phyloP scores from a whole-genome alignment of 2,113 vertebrate genomes.

The Acanthochromis polyacanthus region DNA sequence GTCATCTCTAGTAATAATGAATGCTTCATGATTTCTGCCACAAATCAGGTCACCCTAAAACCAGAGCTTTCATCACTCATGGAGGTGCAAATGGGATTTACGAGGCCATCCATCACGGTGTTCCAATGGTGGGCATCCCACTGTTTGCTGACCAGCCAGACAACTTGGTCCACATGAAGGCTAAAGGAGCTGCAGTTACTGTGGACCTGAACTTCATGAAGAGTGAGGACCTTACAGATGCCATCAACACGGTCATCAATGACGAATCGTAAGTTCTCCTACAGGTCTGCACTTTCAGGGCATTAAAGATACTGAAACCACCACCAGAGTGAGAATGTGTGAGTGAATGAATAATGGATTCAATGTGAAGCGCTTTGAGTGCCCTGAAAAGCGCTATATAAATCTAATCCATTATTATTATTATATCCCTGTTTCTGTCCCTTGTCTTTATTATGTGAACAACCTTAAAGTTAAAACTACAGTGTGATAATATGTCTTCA shows the following conservation, averaged over 20 bases:
- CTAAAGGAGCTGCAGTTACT: slow-evolving; percentile 87
- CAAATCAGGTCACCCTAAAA: slow-evolving; percentile 88
- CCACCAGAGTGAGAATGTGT: too few species aligned
- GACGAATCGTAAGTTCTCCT: slow-evolving; percentile 86
- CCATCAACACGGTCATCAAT: slow-evolving; percentile 86
- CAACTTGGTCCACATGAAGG: slow-evolving; percentile 88
- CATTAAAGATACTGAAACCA: too few species aligned
- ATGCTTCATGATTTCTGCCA: not conserved
- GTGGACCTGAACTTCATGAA: slow-evolving; percentile 84
- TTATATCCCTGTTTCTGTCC: too few species aligned
- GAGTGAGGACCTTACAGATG: slow-evolving; percentile 81
- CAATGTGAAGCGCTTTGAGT: too few species aligned
- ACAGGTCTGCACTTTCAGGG: not conserved
- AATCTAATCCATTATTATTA: too few species aligned
- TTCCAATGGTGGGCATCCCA: slow-evolving; percentile 92
- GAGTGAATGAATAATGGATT: too few species aligned
- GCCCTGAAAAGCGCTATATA: too few species aligned
- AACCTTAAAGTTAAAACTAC: too few species aligned
- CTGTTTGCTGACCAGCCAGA: slow-evolving; percentile 91
- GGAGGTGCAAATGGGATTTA: slow-evolving; percentile 95
- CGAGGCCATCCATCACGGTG: slow-evolving; percentile 93
- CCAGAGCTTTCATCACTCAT: slow-evolving; percentile 92
- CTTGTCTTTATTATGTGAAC: too few species aligned
- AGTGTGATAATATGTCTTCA: too few species aligned
- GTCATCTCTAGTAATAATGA: too few species aligned